A percentile compares a stretch with the other conserved stretches of the same genome.
These are phyloP conservation scores for Alloscopus bannaensis DNA, from an alignment of 2,888 invertebrate species.

Conservation along the genomic window DNA sequence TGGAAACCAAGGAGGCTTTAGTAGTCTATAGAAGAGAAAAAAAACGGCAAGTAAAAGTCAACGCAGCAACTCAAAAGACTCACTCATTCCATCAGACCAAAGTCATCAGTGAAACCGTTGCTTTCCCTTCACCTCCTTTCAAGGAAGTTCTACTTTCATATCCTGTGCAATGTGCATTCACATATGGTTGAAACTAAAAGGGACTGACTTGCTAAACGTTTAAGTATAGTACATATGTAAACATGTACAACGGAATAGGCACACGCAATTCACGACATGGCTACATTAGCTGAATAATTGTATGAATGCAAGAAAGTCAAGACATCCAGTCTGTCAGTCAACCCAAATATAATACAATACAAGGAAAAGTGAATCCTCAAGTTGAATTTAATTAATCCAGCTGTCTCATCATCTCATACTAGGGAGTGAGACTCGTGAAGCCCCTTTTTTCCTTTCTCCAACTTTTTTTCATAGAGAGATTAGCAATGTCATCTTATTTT, in stretches of 20 bases:
- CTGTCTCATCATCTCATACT: conserved; percentile 68
- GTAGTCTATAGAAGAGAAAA: conserved; percentile 15
- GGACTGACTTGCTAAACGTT: too few species aligned
- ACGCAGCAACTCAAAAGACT: conserved; percentile 42
- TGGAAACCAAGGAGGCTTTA: too few species aligned
- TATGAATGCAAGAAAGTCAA: background rate
- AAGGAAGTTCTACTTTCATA: too few species aligned
- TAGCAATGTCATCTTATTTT: conserved; percentile 44
- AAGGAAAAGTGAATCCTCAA: conserved; percentile 64
- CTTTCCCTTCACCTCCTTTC: background rate
- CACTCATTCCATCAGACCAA: conserved; percentile 30
- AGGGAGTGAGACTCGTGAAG: too few species aligned
- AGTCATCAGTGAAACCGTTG: conserved; percentile 33
- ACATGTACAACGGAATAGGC: too few species aligned
- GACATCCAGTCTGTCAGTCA: conserved; percentile 35
- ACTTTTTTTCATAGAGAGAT: conserved; percentile 31
- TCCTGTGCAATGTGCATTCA: too few species aligned
- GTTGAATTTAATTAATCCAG: conserved; percentile 73
- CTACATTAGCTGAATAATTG: too few species aligned
- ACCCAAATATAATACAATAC: conserved; percentile 45
- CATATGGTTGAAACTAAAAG: too few species aligned
- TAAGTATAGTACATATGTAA: too few species aligned
- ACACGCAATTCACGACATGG: too few species aligned
- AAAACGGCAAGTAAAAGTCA: conserved; percentile 28
- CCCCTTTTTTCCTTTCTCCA: conserved; percentile 37